Evolutionary conservation across 2,113 vertebrate species (phyloP), one percentile per base, ranked within the genome.

Genomic region (Glareola pratincola): DNA sequence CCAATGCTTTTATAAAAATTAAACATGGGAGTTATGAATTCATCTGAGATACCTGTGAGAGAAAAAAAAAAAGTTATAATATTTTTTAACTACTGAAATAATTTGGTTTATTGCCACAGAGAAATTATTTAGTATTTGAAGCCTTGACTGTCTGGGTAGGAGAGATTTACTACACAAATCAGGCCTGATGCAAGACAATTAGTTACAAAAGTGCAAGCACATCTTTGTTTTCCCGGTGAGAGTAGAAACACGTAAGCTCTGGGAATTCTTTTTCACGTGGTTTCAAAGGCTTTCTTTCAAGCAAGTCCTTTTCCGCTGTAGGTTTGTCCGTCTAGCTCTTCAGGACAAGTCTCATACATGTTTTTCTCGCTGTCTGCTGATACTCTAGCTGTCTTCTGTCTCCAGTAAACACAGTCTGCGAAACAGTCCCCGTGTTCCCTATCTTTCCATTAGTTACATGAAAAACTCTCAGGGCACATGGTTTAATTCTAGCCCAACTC

Each of bases 1-100:
- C 99, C 98, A 34, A 99, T 97, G 96, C 99, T 99, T 98, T 99
- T 99, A 96, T 99, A 99, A 97, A 99, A 99, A 97, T 98, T 99
- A 96, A 99, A 99, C 99, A 99, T 99, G 34, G 99, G 99, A 11
- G 98, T 99, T 95, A 99, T 99, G 62, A 99, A 99, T 83, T 99
- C 99, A 81, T 99, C 99, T 75, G 99, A 99, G 90, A 99, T 99
- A 88, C 99, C 99, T 99, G 86, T 27, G 32, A 76, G 39, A 57
- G n/a, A n/a, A 51, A 74, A 91, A 90, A 37, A 37, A 56, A 41
- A 37, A 45, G 16, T 59, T 64, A 13, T 5, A 36, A 5, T 62
- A 37, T 51, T 59, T 81, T 51, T 57, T 11, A 59, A 63, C 64
- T 81, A 72, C 45, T 81, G 36, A 91, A 91, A 54, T 14, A 39